Evolutionary conservation across 2,113 vertebrate genomes (phyloP).

Genomic region (Brevimyrus niger): DNA sequence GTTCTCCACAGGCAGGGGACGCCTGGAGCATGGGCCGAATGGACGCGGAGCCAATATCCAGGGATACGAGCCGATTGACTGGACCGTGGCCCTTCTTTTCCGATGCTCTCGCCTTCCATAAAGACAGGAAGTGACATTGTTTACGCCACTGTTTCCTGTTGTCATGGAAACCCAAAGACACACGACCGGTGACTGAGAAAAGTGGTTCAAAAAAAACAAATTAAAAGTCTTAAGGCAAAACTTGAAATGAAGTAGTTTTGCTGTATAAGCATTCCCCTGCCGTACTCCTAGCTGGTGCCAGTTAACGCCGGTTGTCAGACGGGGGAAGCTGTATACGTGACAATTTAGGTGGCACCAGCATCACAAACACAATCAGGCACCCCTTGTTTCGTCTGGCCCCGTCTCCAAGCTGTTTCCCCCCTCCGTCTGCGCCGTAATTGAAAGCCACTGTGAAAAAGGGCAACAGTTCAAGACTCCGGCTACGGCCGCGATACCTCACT

Average conservation of each 20-base stretch:
- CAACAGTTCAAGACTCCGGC: constrained; percentile 1
- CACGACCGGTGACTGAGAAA: neutral
- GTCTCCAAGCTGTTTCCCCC: neutral
- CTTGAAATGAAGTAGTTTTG: neutral
- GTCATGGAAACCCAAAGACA: neutral
- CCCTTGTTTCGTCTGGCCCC: neutral
- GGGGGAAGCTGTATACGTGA: neutral
- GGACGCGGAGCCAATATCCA: neutral
- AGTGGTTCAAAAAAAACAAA: neutral
- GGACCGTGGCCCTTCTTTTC: neutral
- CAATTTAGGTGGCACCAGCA: neutral
- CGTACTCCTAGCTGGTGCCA: neutral
- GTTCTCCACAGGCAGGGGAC: neutral
- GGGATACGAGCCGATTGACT: neutral
- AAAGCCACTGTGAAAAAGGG: constrained; percentile 8
- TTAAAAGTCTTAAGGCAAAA: neutral
- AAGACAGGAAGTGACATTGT: neutral
- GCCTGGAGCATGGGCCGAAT: neutral
- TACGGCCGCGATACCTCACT: constrained; percentile 27
- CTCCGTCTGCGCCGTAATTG: neutral
- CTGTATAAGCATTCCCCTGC: neutral
- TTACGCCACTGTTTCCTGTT: neutral
- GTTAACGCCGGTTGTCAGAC: neutral
- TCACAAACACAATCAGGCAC: neutral
- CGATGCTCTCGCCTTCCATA: neutral